Evolutionary conservation across 2,797 vertebrate species (phyloP).

Genomic region (Mionectes olivaceus): DNA sequence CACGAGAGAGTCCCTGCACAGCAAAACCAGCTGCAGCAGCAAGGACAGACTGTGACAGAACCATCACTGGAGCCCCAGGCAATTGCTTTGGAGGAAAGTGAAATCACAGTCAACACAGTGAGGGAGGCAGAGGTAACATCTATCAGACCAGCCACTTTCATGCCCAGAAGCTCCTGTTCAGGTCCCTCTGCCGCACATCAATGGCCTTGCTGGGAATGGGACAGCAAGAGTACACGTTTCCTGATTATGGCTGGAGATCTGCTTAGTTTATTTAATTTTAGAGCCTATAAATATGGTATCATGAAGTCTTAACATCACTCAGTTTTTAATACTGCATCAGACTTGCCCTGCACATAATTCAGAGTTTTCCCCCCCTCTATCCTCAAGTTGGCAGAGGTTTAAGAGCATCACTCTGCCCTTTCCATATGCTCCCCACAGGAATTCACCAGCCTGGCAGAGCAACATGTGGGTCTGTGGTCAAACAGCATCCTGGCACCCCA

Average conservation of each 20-base stretch:
- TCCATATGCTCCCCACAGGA: rapidly evolving
- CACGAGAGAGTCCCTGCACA: not conserved
- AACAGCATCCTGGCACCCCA: not conserved
- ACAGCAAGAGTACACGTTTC: not conserved
- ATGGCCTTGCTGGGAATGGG: rapidly evolving
- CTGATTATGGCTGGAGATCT: not conserved
- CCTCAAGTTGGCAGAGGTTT: not conserved
- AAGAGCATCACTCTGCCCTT: not conserved
- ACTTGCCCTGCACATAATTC: not conserved
- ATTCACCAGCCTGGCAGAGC: not conserved
- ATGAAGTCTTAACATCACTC: not conserved
- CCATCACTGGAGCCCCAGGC: rapidly evolving
- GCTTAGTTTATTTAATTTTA: not conserved
- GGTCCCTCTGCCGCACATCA: not conserved
- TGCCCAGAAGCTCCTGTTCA: not conserved
- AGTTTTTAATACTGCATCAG: not conserved
- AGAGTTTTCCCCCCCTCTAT: not conserved
- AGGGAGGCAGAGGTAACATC: not conserved
- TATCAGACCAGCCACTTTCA: not conserved
- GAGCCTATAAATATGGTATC: not conserved
- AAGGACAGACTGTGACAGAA: not conserved
- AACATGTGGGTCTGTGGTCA: rapidly evolving
- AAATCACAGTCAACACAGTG: not conserved
- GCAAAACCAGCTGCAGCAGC: not conserved
- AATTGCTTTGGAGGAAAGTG: not conserved